Conservation (phyloP, 2,888 invertebrate genomes). For the Catocala sponsa region DNA sequence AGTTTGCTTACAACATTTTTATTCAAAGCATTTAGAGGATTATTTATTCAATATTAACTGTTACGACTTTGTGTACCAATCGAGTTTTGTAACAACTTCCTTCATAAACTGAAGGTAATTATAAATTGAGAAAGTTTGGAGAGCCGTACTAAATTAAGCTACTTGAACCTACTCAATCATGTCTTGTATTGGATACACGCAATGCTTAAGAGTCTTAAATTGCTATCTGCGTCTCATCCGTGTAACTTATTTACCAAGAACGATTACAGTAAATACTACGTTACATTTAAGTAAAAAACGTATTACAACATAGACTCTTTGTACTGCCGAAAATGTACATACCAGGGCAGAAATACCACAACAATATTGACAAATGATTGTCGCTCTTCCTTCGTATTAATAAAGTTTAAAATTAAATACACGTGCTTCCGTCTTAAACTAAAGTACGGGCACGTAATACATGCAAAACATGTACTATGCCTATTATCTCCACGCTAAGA, state of each 20-base stretch:
- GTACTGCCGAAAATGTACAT: slow-evolving; percentile 7
- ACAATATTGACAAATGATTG: not conserved
- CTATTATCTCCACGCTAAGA: slow-evolving; percentile 44
- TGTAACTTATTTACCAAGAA: slow-evolving; percentile 13
- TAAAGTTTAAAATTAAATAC: slow-evolving; percentile 21
- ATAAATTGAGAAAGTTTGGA: slow-evolving; percentile 49
- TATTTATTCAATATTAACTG: slow-evolving; percentile 36
- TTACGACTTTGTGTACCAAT: slow-evolving; percentile 36
- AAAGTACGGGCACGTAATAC: slow-evolving; percentile 29
- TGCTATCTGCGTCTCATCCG: slow-evolving; percentile 29
- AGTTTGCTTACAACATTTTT: slow-evolving; percentile 25
- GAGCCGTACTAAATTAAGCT: slow-evolving; percentile 37
- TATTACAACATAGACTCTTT: slow-evolving; percentile 9
- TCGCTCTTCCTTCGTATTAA: slow-evolving; percentile 13
- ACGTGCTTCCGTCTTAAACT: slow-evolving; percentile 7
- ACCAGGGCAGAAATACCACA: not conserved
- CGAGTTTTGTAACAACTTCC: slow-evolving; percentile 41
- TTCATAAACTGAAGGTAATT: slow-evolving; percentile 46
- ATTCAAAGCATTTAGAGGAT: slow-evolving; percentile 24
- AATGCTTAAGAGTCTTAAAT: slow-evolving; percentile 35
- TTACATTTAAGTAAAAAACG: slow-evolving; percentile 5
- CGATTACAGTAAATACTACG: slow-evolving; percentile 15
- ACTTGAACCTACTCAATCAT: slow-evolving; percentile 41
- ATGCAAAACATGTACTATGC: slow-evolving; percentile 32
- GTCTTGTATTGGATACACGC: slow-evolving; percentile 37